A percentile compares a stretch with the other conserved stretches of the same genome.
Evolutionary conservation across 2,797 vertebrate species (phyloP).

Genomic region (Phrynocephalus forsythii): DNA sequence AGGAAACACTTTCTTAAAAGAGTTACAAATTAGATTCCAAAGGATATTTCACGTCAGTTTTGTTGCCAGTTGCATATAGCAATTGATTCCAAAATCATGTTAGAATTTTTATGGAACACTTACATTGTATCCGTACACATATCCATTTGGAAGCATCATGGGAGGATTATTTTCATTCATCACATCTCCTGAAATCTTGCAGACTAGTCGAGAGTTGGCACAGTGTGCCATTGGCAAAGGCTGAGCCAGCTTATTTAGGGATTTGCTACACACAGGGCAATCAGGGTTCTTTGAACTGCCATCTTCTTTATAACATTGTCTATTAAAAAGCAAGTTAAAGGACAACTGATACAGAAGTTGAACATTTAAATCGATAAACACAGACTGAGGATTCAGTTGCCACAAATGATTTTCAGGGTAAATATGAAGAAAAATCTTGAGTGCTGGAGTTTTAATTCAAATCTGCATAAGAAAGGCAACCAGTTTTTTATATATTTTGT

Average conservation of each 20-base stretch:
- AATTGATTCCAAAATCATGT: conserved; percentile 9
- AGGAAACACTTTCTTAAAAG: background rate
- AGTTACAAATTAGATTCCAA: background rate
- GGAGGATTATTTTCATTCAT: conserved; percentile 99
- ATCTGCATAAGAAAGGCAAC: background rate
- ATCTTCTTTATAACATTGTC: conserved; percentile 99
- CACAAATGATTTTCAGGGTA: too few relatives aligned
- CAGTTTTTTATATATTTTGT: background rate
- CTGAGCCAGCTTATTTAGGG: conserved; percentile 97
- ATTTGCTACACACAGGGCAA: conserved; percentile 99
- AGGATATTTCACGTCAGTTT: conserved; percentile 2
- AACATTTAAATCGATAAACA: background rate
- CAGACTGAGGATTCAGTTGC: fast-evolving
- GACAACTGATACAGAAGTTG: conserved; percentile 18
- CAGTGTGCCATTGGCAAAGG: conserved; percentile 99
- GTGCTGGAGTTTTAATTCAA: background rate
- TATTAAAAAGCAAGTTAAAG: conserved; percentile 82
- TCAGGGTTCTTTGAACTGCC: conserved; percentile 97
- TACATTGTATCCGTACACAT: conserved; percentile 99
- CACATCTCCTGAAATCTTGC: conserved; percentile 98
- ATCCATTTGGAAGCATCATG: conserved; percentile 99
- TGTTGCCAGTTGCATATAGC: background rate
- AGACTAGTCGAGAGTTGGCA: conserved; percentile 98
- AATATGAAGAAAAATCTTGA: background rate
- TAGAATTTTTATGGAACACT: conserved; percentile 70